Conservation (phyloP, 2,797 vertebrate species). For the Tiaroga cobitis region DNA sequence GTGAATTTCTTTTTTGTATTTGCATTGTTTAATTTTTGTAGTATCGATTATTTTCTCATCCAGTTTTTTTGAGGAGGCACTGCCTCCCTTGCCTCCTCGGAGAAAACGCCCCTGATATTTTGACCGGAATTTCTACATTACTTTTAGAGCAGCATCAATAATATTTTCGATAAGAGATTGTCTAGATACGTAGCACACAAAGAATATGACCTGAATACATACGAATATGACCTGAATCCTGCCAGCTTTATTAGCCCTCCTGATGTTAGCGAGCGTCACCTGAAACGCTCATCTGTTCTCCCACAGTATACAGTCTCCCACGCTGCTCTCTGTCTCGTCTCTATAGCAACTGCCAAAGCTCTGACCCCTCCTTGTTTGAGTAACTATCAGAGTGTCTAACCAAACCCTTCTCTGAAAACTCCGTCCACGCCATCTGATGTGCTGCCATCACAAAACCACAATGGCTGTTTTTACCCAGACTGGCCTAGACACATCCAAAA, state of each 20-base stretch:
- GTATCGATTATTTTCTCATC: no score
- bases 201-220: background rate
- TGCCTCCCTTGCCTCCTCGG: no score
- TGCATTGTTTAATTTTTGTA: no score
- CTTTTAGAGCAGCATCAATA: background rate
- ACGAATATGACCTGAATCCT: constrained; percentile 34
- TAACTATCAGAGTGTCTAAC: constrained; percentile 37
- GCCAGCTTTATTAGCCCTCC: constrained; percentile 41
- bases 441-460: constrained; percentile 49
- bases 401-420: constrained; percentile 32
- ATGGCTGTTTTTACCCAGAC: constrained; percentile 50
- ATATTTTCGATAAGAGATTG: background rate
- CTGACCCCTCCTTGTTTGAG: constrained; percentile 44
- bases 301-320: constrained; percentile 43
- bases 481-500: constrained; percentile 46
- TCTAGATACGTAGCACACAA: background rate
- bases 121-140: background rate
- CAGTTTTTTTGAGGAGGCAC: no score
- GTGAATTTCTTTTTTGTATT: no score
- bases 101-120: no score
- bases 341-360: constrained; percentile 53
- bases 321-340: constrained; percentile 32
- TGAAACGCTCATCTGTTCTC: constrained; percentile 36
- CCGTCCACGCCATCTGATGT: constrained; percentile 12
- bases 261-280: constrained; percentile 40